Evolutionary conservation across 2,113 vertebrate species (phyloP), one percentile per base, ranked within the genome.

Genomic region (Athene noctua): DNA sequence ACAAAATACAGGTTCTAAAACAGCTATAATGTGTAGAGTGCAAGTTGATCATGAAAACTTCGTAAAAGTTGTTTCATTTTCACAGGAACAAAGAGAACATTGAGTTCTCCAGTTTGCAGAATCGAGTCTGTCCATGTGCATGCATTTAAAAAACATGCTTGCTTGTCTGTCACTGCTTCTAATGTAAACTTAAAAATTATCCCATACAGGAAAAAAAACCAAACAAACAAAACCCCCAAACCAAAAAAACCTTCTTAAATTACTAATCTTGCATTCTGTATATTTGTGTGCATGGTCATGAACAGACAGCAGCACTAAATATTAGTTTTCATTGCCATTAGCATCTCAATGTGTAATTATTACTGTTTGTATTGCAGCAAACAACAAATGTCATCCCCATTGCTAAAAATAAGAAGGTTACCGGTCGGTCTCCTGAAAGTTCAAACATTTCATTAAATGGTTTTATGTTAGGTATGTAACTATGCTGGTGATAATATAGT

Each of bases 361-460:
- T 92, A 83, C 86, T 95, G 91, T 97, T 96, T 95, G 71, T 42
- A 59, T 82, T 90, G 75, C 57, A 63, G 87, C 87, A 88, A 95
- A 90, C 71, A 82, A 82, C 74, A 88, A 94, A 94, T 92, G 92
- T 67, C 95, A 90, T 51, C 74, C 66, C n/a, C 2, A 5, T 46
- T 85, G 55, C 84, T 90, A 73, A 88, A 95, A 94, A 92, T 59
- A 47, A 91, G 62, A 61, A 82, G 92, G 94, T 92, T 95, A 81
- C 84, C 26, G 23, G 66, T 91, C 58, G 87, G 79, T 93, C 71
- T 96, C 13, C 75, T 80, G 85, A 80, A 97, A 95, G 95, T 97
- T 97, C 94, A 95, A 91, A 82, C 65, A 80, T 97, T 97, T 95
- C 87, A 97, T 95, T 96, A 95, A 88, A 86, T 82, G 74, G 51